Percentiles rank a stretch among this genome's conserved stretches.
These are phyloP conservation scores for Aurelia coerulea DNA, from an alignment of 30 jellyfish, hydroid and myxozoan species.

Conservation along the genomic window DNA sequence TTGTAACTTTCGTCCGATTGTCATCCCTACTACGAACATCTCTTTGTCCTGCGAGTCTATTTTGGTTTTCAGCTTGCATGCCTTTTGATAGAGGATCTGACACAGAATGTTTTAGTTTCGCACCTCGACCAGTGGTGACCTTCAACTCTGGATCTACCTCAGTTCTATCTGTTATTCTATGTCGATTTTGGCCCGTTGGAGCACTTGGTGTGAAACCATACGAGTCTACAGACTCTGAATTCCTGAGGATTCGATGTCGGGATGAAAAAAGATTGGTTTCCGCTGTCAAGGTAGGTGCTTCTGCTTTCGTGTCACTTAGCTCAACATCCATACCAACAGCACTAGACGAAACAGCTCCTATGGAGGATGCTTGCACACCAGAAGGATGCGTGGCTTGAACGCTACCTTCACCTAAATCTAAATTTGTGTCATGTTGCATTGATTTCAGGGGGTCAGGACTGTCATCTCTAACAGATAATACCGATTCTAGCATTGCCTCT, in stretches of 20 bases:
- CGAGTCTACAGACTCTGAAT: constrained; percentile 11
- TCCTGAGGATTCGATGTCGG: constrained; percentile 67
- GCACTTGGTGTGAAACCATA: neutral
- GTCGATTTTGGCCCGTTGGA: constrained; percentile 19
- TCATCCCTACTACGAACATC: neutral
- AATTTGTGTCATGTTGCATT: neutral
- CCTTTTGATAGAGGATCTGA: constrained; percentile 50
- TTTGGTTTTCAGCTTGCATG: neutral
- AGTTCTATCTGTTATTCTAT: constrained; percentile 37
- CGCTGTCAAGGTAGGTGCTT: neutral
- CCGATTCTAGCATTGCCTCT: neutral
- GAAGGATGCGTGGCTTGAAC: neutral
- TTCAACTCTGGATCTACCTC: constrained; percentile 19
- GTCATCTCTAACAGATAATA: neutral
- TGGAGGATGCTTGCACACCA: neutral
- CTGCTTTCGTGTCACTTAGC: neutral
- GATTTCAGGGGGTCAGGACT: neutral
- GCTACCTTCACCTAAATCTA: neutral
- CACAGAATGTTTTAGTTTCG: constrained; percentile 28
- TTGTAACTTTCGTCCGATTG: too few species aligned
- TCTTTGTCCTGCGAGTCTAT: neutral
- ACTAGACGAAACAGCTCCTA: neutral
- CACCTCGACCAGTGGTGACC: constrained; percentile 12
- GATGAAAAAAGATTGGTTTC: constrained; percentile 42
- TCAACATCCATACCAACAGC: neutral